Percentiles rank a stretch among this genome's conserved stretches.
Conservation (phyloP, 2,113 vertebrate species). For the Melanostigma gelatinosum region DNA sequence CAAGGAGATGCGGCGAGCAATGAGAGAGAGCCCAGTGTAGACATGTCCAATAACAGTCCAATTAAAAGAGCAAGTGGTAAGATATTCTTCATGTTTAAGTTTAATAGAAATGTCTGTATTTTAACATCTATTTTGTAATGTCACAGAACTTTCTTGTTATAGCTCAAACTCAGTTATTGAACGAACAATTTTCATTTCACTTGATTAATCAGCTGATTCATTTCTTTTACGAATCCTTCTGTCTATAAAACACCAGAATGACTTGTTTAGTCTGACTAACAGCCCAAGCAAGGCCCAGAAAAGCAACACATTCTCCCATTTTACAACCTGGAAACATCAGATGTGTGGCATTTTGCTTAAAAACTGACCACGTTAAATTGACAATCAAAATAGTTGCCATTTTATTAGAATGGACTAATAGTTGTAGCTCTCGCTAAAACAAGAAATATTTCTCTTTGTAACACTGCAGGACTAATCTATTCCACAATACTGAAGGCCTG, state of each 20-base stretch:
- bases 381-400: neutral
- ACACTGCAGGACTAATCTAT: neutral
- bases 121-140: neutral
- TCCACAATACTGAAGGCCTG: neutral
- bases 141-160: neutral
- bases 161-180: neutral
- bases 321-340: neutral
- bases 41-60: no score
- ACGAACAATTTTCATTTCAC: no score
- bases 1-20: no score
- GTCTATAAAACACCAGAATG: neutral
- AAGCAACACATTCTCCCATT: neutral
- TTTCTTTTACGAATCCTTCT: neutral
- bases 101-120: neutral
- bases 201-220: neutral
- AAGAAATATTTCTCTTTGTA: neutral
- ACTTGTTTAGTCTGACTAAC: neutral
- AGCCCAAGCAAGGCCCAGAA: neutral
- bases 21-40: no score
- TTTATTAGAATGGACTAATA: neutral
- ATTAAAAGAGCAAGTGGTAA: constrained; percentile 56
- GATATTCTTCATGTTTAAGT: neutral
- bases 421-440: neutral
- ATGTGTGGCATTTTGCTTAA: neutral
- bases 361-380: neutral